Evolutionary conservation across 2,113 vertebrate genomes (phyloP), one percentile per base, ranked within the genome.

Genomic region (Pseudopipra pipra): DNA sequence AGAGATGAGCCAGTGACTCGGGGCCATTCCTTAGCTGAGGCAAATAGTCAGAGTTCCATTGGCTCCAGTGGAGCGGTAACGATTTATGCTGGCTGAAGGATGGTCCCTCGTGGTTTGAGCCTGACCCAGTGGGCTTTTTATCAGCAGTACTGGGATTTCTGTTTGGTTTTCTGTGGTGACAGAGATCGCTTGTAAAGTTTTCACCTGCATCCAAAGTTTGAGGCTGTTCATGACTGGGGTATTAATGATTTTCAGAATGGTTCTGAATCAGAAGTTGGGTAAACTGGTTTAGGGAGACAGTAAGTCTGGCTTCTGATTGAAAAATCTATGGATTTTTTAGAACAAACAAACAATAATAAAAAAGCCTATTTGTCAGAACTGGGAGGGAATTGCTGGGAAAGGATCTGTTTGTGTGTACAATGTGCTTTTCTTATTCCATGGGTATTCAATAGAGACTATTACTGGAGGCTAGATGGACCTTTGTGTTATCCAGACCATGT

Each of bases 1-100:
- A 90, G 85, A 84, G 76, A 75, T 43, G 85, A 94, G 90, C 61
- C 76, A 78, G 79, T 84, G 93, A 20, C 85, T 93, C 12, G 21
- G 41, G 90, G 63, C 65, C 22, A 31, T 59, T 88, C 58, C 65
- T 81, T 19, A 72, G 90, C 76, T 21, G 17, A 88, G 52, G 56
- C 35, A 72, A 81, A 39, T 21, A 55, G 92, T 94, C 90, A 33
- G 3, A 75, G 61, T 47, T 75, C 63, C 75, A 31, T 1, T 27
- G 72, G 55, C 65, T 96, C 85, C 90, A 81, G 21, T 10, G 12
- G 81, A 85, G 87, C 41, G 0, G 46, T 31, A 80, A 61, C 8
- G 9, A 61, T 74, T 90, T 59, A 11, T 77, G 55, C 51, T 16
- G 35, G 35, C 55, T 83, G 78, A 83, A 62, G 63, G 63, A 58